Percentiles rank a stretch among this genome's conserved stretches.
These are phyloP conservation scores for Copsychus sechellarum DNA, from an alignment of 2,113 vertebrate genomes.

Conservation along the genomic window DNA sequence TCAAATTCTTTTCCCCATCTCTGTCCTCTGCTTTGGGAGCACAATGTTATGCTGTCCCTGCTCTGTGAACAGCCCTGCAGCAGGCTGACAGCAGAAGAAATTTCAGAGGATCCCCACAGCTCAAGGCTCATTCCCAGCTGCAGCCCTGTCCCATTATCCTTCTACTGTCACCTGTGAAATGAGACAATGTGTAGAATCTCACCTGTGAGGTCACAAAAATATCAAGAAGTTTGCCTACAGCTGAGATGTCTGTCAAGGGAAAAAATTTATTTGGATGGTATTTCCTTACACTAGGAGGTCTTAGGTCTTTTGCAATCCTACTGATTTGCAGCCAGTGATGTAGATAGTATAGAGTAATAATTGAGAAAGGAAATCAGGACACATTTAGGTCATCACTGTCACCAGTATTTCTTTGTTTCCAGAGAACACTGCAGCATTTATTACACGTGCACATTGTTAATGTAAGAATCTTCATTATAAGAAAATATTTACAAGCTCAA, in stretches of 20 bases:
- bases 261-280: neutral
- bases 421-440: neutral
- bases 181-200: neutral
- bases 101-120: neutral
- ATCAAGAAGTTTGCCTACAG: neutral
- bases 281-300: neutral
- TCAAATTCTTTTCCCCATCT: neutral
- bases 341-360: neutral
- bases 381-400: neutral
- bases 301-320: neutral
- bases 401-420: neutral
- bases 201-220: neutral
- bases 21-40: neutral
- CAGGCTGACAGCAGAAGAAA: neutral
- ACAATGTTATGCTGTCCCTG: neutral
- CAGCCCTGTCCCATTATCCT: neutral
- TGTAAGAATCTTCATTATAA: neutral
- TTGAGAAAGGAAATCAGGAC: neutral
- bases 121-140: neutral
- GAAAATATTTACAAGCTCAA: neutral
- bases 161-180: neutral
- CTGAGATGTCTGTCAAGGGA: neutral
- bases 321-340: neutral
- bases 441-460: neutral
- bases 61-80: neutral